A percentile compares a stretch with the other conserved stretches of the same genome.
Conservation (phyloP, 1,140 invertebrate species). For the Saccostrea glomerata region DNA sequence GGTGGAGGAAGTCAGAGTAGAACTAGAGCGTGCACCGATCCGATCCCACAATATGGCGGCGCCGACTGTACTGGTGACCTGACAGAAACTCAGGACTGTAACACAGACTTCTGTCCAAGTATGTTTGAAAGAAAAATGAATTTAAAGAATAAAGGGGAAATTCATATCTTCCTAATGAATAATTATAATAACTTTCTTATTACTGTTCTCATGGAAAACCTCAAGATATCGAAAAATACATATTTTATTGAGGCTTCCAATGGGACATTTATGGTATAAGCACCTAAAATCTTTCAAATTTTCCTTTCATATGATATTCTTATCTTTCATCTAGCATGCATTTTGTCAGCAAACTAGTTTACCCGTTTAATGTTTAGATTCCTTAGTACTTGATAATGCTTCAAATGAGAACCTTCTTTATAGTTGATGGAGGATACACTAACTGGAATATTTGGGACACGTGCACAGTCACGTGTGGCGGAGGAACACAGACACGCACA, state of each 20-base stretch:
- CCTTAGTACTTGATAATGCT: neutral
- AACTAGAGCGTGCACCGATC: constrained; percentile 59
- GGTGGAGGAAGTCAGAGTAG: constrained; percentile 59
- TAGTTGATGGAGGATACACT: constrained; percentile 80
- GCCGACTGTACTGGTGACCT: constrained; percentile 54
- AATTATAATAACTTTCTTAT: too few relatives aligned
- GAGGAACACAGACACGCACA: constrained; percentile 57
- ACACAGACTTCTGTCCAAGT: constrained; percentile 1
- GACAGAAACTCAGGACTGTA: neutral
- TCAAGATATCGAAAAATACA: too few relatives aligned
- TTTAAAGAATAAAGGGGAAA: too few relatives aligned
- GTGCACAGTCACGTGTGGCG: constrained; percentile 69
- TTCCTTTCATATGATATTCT: too few relatives aligned
- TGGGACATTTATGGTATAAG: too few relatives aligned
- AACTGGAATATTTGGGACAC: constrained; percentile 67
- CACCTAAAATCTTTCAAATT: too few relatives aligned
- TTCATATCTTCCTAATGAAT: too few relatives aligned
- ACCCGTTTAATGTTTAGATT: neutral
- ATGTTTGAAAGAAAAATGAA: neutral
- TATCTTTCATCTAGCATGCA: too few relatives aligned
- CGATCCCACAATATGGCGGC: constrained; percentile 62
- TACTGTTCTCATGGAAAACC: too few relatives aligned
- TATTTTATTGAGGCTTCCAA: too few relatives aligned
- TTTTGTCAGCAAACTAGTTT: neutral
- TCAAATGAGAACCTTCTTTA: neutral